phyloP scores from a whole-genome alignment of 2,113 vertebrate genomes.

The Nestor notabilis region DNA sequence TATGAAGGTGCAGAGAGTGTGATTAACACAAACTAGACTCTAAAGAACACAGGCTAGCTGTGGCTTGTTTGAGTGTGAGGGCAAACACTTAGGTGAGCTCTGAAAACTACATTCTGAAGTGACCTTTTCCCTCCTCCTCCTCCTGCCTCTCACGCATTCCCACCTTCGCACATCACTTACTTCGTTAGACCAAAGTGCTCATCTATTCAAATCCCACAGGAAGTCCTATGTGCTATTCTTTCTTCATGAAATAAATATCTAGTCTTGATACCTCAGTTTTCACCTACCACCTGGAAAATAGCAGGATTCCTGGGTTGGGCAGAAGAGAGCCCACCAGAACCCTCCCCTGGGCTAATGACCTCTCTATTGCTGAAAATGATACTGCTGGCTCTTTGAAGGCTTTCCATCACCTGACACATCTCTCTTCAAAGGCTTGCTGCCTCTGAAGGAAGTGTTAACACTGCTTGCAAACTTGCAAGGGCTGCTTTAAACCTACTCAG shows the following conservation, averaged over 20 bases:
- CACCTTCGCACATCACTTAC: background rate
- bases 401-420: background rate
- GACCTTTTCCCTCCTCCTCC: background rate
- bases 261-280: background rate
- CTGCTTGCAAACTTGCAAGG: background rate
- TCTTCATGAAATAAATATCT: background rate
- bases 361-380: background rate
- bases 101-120: background rate
- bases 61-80: background rate
- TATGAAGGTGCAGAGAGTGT: background rate
- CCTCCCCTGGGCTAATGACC: background rate
- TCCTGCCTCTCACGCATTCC: background rate
- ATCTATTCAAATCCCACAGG: background rate
- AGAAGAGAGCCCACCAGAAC: background rate
- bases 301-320: background rate
- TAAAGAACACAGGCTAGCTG: background rate
- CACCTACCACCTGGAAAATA: background rate
- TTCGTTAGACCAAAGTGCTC: background rate
- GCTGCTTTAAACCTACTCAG: background rate
- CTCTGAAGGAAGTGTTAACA: background rate
- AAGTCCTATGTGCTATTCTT: background rate
- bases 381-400: background rate
- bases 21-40: slow-evolving; percentile 2
- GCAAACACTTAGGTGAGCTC: background rate
- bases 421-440: background rate